A percentile compares a stretch with the other conserved stretches of the same genome.
phyloP scores from a whole-genome alignment of 2,888 invertebrate genomes.

The Habrosyne pyritoides region DNA sequence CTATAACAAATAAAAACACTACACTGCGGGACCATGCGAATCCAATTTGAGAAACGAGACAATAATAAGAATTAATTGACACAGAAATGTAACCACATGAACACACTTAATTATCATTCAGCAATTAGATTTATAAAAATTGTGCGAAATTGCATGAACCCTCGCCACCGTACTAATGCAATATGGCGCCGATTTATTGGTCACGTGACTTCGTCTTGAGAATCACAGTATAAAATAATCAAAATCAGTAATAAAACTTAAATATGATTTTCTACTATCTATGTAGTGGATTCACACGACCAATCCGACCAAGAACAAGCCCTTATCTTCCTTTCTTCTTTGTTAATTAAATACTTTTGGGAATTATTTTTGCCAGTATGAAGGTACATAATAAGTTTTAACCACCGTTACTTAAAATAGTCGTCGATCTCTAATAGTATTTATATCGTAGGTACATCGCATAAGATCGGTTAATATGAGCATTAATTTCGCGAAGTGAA shows the following conservation, averaged over 20 bases:
- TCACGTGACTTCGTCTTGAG: conserved; percentile 55
- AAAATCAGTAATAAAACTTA: neutral
- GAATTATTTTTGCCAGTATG: too few species aligned
- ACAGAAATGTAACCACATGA: conserved; percentile 19
- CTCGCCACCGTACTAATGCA: conserved; percentile 61
- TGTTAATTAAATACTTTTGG: too few species aligned
- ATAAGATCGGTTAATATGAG: too few species aligned
- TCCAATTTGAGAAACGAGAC: neutral
- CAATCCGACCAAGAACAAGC: too few species aligned
- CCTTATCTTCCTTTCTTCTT: too few species aligned
- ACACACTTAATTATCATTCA: conserved; percentile 31
- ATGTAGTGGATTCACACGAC: too few species aligned
- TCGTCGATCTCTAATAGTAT: too few species aligned
- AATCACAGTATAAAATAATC: neutral
- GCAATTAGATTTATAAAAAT: conserved; percentile 49
- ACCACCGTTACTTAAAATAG: too few species aligned
- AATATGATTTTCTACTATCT: neutral
- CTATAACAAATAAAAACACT: conserved; percentile 29
- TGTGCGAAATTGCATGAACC: conserved; percentile 53
- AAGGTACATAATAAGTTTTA: too few species aligned
- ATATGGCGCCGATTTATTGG: conserved; percentile 63
- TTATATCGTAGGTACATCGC: too few species aligned
- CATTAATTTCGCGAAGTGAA: too few species aligned
- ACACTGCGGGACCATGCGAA: conserved; percentile 23
- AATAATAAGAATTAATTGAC: neutral